Conservation (phyloP, 2,888 invertebrate species). For the Leucoma salicis region DNA sequence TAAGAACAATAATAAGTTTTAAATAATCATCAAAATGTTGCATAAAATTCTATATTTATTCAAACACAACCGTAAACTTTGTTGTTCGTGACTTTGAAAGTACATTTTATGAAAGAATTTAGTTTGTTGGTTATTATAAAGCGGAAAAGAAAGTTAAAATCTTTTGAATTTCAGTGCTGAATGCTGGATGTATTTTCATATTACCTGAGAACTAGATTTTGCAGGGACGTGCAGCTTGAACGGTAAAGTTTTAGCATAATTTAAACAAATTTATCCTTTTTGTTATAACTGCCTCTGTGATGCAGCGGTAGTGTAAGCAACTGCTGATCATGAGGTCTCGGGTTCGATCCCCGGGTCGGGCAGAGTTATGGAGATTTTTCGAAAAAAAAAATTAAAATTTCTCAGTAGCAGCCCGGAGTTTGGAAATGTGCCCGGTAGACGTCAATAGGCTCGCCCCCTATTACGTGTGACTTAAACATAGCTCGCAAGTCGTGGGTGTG, state of each 20-base stretch:
- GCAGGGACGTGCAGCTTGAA: conserved; percentile 10
- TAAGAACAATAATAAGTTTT: conserved; percentile 8
- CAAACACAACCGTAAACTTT: conserved; percentile 20
- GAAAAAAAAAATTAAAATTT: too few relatives aligned
- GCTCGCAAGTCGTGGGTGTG: too few relatives aligned
- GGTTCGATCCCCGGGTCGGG: too few relatives aligned
- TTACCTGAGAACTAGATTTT: conserved; percentile 20
- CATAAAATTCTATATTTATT: conserved; percentile 22
- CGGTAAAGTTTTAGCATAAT: conserved; percentile 43
- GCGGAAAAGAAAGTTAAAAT: conserved; percentile 10
- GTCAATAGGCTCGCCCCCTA: too few relatives aligned
- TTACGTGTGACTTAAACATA: too few relatives aligned
- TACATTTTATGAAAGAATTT: conserved; percentile 18
- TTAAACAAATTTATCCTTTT: conserved; percentile 21
- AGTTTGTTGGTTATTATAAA: too few relatives aligned
- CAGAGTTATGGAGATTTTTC: too few relatives aligned
- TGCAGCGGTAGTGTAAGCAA: too few relatives aligned
- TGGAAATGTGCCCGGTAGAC: too few relatives aligned
- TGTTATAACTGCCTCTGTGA: too few relatives aligned
- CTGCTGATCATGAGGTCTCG: too few relatives aligned
- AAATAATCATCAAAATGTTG: conserved; percentile 10
- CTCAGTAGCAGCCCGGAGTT: too few relatives aligned
- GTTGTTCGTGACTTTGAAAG: conserved; percentile 16
- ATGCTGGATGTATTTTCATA: conserved; percentile 10
- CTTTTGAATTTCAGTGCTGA: conserved; percentile 8